A percentile compares a stretch with the other conserved stretches of the same genome.
Evolutionary conservation across 2,797 vertebrate species (phyloP).

Genomic region (Hafferia zeledoni): DNA sequence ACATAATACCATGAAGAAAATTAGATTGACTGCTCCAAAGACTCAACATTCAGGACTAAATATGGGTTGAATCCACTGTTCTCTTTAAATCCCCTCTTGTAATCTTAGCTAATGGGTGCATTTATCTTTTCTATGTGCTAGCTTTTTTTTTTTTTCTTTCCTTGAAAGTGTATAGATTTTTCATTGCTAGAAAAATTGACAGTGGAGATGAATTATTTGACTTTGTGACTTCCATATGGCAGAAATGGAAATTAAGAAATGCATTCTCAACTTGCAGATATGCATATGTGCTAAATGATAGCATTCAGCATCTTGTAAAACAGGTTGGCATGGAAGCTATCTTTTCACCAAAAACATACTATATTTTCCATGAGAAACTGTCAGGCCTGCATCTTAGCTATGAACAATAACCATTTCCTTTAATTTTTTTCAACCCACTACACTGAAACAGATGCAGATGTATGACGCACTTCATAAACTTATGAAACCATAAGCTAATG

Average conservation of each 20-base stretch:
- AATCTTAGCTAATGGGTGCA: fast-evolving
- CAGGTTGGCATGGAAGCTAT: neutral
- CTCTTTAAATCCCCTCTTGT: neutral
- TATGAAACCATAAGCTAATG: neutral
- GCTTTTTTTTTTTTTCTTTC: neutral
- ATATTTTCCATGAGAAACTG: neutral
- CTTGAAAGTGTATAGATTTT: neutral
- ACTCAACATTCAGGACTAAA: neutral
- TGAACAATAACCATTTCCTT: neutral
- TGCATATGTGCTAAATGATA: neutral
- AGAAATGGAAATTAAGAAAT: neutral
- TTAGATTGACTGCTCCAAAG: neutral
- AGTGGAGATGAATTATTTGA: neutral
- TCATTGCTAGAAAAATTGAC: neutral
- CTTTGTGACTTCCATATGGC: neutral
- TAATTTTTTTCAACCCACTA: neutral
- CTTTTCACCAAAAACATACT: neutral
- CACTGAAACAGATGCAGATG: neutral
- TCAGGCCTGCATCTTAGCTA: neutral
- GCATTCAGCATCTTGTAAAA: neutral
- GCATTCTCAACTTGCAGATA: neutral
- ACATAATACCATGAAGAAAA: neutral
- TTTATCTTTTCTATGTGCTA: neutral
- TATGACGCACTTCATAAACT: neutral
- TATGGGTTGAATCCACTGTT: neutral